Base-by-base conservation (phyloP, 2,113 vertebrate species). In the Cyphotilapia sp. region DNA sequence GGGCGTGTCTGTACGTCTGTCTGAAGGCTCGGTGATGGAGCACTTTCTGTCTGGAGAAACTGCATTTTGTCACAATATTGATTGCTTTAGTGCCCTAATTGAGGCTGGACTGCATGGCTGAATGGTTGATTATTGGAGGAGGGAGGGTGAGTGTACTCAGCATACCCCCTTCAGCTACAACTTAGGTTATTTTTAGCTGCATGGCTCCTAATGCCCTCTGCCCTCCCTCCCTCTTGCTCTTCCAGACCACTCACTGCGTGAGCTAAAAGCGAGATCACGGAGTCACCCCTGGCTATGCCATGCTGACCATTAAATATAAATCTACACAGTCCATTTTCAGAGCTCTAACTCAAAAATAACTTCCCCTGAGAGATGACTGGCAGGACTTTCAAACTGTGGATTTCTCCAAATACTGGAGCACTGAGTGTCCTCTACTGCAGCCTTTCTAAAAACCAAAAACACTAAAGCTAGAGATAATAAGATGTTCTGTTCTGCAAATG, bases 1-100 rank as follows among this genome's bases (percentile, higher is more conserved):
- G n/a, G 27, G 38, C 24, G n/a, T 8, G 57, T 71, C 86, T 84
- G 56, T 33, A 31, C 4, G 27, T 93, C 89, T 51, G 88, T 91
- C 91, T 92, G 61, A 86, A 81, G 80, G 22, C 78, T 74, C 80
- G 82, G 87, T 94, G 49, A 87, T 69, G 83, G 59, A 76, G 47
- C 31, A 53, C 74, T 85, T 92, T 94, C 89, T 94, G 91, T 92
- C 87, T 93, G 92, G 85, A 88, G 86, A 85, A 76, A 89, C 84
- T 66, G 85, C 63, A 86, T 84, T 88, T 85, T 89, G 85, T 88
- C 54, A 38, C 12, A 88, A 24, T 95, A 96, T 94, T 90, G 95
- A 95, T 94, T 89, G 92, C 88, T 94, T 92, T 90, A 88, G 85
- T 91, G 90, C 76, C 81, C 91, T 93, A 89, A 93, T 88, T 93